Percentiles rank a stretch among this genome's conserved stretches.
Evolutionary conservation across 2,113 vertebrate species (phyloP).

Genomic region (Astur gentilis): DNA sequence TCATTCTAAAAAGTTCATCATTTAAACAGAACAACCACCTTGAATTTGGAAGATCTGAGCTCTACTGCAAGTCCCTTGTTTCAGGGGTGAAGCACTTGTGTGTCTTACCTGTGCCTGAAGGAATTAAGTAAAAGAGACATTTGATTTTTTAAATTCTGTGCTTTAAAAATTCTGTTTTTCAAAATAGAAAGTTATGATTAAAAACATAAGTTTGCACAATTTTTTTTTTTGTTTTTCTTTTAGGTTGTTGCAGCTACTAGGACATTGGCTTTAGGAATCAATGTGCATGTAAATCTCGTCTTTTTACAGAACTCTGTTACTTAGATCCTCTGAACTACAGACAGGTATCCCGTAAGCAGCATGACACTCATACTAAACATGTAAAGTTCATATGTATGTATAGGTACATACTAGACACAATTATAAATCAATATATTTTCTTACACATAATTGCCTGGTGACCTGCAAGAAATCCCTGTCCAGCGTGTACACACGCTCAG

Average conservation of each 20-base stretch:
- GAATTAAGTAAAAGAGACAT: background rate
- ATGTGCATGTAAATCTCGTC: conserved; percentile 68
- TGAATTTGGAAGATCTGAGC: background rate
- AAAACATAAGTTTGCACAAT: background rate
- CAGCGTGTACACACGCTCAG: background rate
- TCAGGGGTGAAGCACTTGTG: background rate
- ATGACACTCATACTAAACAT: background rate
- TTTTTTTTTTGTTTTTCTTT: background rate
- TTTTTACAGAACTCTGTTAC: conserved; percentile 62
- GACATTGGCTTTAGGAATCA: conserved; percentile 63
- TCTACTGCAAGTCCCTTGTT: background rate
- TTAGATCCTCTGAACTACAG: conserved; percentile 66
- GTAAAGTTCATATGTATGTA: too few species aligned
- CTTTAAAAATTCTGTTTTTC: background rate
- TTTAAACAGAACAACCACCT: background rate
- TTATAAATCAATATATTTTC: background rate
- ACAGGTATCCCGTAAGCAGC: conserved; percentile 40
- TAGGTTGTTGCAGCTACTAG: conserved; percentile 62
- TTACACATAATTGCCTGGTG: background rate
- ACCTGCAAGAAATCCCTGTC: background rate
- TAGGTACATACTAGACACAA: background rate
- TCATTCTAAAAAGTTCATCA: background rate
- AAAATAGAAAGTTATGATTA: background rate
- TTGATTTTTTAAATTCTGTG: background rate
- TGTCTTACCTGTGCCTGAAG: background rate